These are phyloP conservation scores for Chromoteleia sp. DNA, from an alignment of 2,888 invertebrate genomes.

Conservation along the genomic window DNA sequence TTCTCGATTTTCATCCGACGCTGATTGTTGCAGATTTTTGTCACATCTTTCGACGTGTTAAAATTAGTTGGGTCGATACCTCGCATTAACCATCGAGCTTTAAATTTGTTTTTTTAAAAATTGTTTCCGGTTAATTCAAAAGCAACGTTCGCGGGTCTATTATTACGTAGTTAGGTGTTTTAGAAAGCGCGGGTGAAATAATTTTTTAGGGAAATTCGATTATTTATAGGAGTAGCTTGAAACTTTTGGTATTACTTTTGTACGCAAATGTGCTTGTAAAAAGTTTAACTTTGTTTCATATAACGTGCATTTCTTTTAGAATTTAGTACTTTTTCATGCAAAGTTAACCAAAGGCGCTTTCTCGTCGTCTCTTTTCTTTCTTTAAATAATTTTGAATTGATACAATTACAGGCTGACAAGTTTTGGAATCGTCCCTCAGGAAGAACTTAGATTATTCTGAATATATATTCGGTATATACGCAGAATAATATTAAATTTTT, in stretches of 20 bases:
- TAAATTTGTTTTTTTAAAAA: no score
- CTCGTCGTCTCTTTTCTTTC: slow-evolving; percentile 4
- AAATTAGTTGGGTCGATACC: no score
- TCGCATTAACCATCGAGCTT: no score
- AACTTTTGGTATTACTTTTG: slow-evolving; percentile 49
- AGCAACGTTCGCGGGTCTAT: no score
- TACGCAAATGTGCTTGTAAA: slow-evolving; percentile 46
- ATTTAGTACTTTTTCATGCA: slow-evolving; percentile 58
- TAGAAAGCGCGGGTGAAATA: neutral
- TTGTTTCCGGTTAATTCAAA: no score
- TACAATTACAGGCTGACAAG: slow-evolving; percentile 33
- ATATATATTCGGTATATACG: no score
- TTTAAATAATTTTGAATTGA: slow-evolving; percentile 40
- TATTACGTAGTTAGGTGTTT: no score
- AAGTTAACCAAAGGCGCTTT: slow-evolving; percentile 35
- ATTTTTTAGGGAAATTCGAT: slow-evolving; percentile 20
- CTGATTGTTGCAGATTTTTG: no score
- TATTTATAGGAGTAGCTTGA: slow-evolving; percentile 31
- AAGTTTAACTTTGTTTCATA: slow-evolving; percentile 51
- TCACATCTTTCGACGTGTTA: no score
- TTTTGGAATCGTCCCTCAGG: slow-evolving; percentile 1
- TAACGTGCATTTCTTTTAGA: slow-evolving; percentile 39
- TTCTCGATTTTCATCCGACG: neutral
- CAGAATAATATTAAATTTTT: no score
- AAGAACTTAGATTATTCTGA: neutral